These are phyloP conservation scores for Sparidentex hasta DNA, from an alignment of 2,797 vertebrate species.

Conservation along the genomic window DNA sequence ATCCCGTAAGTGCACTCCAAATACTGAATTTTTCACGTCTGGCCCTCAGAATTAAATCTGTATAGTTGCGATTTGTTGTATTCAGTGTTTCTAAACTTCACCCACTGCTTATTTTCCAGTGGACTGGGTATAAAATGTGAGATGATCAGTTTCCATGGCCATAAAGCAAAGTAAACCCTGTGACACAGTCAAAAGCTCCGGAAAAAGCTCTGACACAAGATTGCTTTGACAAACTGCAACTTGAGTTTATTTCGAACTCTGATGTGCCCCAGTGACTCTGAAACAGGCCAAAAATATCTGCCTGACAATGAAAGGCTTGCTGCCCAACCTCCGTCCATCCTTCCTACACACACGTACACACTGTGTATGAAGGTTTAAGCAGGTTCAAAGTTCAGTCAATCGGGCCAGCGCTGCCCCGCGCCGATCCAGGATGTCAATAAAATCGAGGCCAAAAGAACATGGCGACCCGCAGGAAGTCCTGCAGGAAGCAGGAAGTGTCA, in stretches of 20 bases:
- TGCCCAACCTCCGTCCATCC: background rate
- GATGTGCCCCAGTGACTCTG: background rate
- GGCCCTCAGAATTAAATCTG: no score
- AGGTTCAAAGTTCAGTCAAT: slow-evolving; percentile 33
- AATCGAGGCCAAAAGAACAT: slow-evolving; percentile 50
- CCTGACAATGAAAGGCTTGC: slow-evolving; percentile 26
- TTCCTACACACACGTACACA: background rate
- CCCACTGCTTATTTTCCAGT: no score
- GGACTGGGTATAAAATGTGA: background rate
- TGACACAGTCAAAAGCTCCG: background rate
- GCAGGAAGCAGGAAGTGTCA: slow-evolving; percentile 73
- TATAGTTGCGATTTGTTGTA: no score
- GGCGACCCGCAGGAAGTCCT: slow-evolving; percentile 60
- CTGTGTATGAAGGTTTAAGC: background rate
- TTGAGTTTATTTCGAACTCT: no score
- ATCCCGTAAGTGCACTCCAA: no score
- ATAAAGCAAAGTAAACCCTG: background rate
- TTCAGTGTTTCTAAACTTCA: no score
- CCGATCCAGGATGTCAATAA: slow-evolving; percentile 59
- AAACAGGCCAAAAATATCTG: slow-evolving; percentile 12
- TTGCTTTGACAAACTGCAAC: no score
- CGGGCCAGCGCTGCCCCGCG: background rate
- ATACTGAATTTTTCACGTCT: no score
- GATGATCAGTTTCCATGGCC: no score
- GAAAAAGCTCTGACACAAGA: background rate